These are phyloP conservation scores for Delia radicum DNA, from an alignment of 1,140 invertebrate genomes.

Conservation along the genomic window DNA sequence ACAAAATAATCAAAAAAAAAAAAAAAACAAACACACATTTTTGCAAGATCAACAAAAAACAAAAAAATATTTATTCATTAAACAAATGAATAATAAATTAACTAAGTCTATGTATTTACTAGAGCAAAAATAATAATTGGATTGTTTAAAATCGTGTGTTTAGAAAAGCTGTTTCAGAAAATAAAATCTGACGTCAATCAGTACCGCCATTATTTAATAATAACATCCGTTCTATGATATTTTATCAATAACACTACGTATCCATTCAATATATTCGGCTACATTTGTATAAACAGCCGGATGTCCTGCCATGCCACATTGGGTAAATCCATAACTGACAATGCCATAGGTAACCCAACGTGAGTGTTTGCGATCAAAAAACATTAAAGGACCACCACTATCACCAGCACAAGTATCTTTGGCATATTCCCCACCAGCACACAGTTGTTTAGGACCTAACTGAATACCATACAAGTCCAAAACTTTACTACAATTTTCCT, in stretches of 20 bases:
- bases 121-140: background rate
- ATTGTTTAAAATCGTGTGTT: background rate
- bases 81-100: background rate
- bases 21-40: background rate
- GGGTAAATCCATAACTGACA: slow-evolving; percentile 63
- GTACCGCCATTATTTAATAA: background rate
- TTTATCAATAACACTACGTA: slow-evolving; percentile 32
- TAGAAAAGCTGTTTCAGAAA: background rate
- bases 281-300: slow-evolving; percentile 63
- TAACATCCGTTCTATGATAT: background rate
- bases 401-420: slow-evolving; percentile 70
- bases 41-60: background rate
- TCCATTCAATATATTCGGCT: slow-evolving; percentile 58
- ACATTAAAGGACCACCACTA: slow-evolving; percentile 63
- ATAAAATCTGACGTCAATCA: background rate
- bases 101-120: background rate
- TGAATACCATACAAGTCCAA: slow-evolving; percentile 52
- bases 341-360: slow-evolving; percentile 59
- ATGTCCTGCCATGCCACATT: slow-evolving; percentile 59
- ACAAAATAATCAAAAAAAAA: background rate
- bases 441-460: slow-evolving; percentile 62
- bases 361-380: slow-evolving; percentile 43
- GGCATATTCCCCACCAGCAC: slow-evolving; percentile 65
- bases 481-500: slow-evolving; percentile 46
- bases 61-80: background rate